Base-by-base conservation (phyloP, 2,113 vertebrate species). In the Tichodroma muraria region DNA sequence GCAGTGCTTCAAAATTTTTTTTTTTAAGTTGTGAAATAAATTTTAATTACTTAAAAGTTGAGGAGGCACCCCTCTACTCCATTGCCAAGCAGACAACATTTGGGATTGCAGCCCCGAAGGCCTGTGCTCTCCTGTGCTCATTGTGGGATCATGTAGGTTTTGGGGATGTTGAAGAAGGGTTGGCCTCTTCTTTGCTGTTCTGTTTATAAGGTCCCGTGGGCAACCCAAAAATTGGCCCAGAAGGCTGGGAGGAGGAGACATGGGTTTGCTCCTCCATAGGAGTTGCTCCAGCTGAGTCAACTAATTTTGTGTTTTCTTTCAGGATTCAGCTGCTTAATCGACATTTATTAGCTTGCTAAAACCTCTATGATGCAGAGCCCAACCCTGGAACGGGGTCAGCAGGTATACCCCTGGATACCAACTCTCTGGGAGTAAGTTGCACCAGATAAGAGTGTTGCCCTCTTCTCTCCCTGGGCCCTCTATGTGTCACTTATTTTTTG, bases 391-490 rank as follows among this genome's bases (percentile, higher is more conserved):
- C 31, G 57, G 83, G 63, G 15, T 77, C 50, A 73, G 47, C 50
- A 65, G 15, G 27, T 56, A 17, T 20, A 42, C n/a, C 7, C 38
- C 21, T 4, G 6, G n/a, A 69, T 28, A 35, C 38, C 66, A 49
- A 18, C 37, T 54, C 38, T 12, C 47, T 0, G 1, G 54, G 23
- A 65, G 24, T 42, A 47, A 80, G 7, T 31, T 23, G 11, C 33
- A 24, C 22, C 40, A 73, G 9, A 38, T 38, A 24, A 76, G 37
- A 79, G 30, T 0, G 0, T n/a, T 90, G 63, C 7, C 22, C 19
- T 60, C 38, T 44, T 86, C 24, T 83, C 33, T 65, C 17, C 30
- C 49, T 64, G 31, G 76, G 44, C 27, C n/a, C 14, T 75, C 52
- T 68, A 12, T 8, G 19, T 2, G 1, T 66, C 2, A 2, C 31